phyloP scores from a whole-genome alignment of 2,113 vertebrate species.

The Thamnaconus septentrionalis region DNA sequence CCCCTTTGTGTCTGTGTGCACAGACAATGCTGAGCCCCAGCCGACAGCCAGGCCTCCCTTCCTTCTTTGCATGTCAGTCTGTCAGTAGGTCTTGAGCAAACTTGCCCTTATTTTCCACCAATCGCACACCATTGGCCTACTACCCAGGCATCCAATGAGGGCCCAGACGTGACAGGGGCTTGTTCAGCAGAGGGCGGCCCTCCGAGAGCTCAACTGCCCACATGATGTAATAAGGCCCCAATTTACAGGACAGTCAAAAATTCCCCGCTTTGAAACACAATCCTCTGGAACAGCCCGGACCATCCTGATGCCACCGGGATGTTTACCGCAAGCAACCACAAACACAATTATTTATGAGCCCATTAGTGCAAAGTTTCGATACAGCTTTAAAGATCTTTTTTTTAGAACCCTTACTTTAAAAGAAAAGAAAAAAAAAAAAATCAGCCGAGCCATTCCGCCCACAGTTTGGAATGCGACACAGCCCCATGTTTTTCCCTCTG shows the following conservation, averaged over 20 bases:
- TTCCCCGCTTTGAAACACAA: neutral
- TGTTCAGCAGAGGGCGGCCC: constrained; percentile 46
- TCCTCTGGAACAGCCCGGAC: constrained; percentile 7
- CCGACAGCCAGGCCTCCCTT: constrained; percentile 19
- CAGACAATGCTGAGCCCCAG: constrained; percentile 4
- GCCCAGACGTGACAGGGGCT: constrained; percentile 50
- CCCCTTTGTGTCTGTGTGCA: constrained; percentile 14
- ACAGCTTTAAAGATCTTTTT: neutral
- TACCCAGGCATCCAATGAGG: constrained; percentile 56
- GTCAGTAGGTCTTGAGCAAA: constrained; percentile 62
- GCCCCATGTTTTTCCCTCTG: neutral
- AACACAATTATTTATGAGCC: too few relatives aligned
- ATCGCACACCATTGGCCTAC: constrained; percentile 32
- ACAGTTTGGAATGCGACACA: neutral
- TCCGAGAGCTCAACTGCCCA: constrained; percentile 4
- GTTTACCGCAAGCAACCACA: neutral
- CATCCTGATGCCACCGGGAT: neutral
- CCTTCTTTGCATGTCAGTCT: constrained; percentile 56
- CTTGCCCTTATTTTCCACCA: constrained; percentile 73
- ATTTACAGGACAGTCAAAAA: constrained; percentile 30
- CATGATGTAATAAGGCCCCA: constrained; percentile 46
- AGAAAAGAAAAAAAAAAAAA: neutral
- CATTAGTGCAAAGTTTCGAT: too few relatives aligned
- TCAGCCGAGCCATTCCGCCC: neutral
- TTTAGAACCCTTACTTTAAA: neutral